Conservation (phyloP, 2,888 invertebrate species). For the Litoditis marina region DNA sequence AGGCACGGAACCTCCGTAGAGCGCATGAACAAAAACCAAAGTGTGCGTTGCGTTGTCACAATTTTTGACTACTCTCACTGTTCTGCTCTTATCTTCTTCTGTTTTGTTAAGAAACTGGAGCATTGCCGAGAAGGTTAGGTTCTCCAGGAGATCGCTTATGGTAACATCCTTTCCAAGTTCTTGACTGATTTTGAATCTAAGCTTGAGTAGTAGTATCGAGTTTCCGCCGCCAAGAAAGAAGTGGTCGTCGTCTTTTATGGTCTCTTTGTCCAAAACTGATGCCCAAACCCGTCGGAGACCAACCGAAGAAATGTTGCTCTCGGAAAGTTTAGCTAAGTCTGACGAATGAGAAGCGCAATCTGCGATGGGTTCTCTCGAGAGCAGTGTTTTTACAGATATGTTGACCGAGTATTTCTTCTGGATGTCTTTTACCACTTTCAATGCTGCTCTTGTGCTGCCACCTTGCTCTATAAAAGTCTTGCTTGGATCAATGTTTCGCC, state of each 20-base stretch:
- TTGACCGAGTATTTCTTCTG: no score
- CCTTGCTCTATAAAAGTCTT: conserved; percentile 5
- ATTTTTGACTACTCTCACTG: neutral
- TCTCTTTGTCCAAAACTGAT: conserved; percentile 7
- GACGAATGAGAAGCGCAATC: neutral
- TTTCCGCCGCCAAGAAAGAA: conserved; percentile 48
- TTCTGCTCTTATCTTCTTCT: neutral
- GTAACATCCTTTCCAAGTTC: conserved; percentile 15
- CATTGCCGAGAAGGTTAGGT: conserved; percentile 19
- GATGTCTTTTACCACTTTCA: neutral
- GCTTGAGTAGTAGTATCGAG: conserved; percentile 41
- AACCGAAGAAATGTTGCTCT: conserved; percentile 1
- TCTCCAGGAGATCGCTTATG: conserved; percentile 22
- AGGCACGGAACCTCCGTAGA: conserved; percentile 10
- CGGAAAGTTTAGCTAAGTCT: no score
- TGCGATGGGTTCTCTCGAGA: neutral
- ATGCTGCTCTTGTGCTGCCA: neutral
- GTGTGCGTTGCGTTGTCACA: neutral
- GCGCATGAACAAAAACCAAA: conserved; percentile 10
- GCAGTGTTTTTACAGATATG: no score
- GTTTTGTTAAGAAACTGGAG: neutral
- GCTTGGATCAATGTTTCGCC: neutral
- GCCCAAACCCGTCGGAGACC: neutral
- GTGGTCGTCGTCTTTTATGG: conserved; percentile 20
- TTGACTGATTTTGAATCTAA: conserved; percentile 24